Evolutionary conservation across 2,113 vertebrate genomes (phyloP).

Genomic region (Pangasianodon gigas): DNA sequence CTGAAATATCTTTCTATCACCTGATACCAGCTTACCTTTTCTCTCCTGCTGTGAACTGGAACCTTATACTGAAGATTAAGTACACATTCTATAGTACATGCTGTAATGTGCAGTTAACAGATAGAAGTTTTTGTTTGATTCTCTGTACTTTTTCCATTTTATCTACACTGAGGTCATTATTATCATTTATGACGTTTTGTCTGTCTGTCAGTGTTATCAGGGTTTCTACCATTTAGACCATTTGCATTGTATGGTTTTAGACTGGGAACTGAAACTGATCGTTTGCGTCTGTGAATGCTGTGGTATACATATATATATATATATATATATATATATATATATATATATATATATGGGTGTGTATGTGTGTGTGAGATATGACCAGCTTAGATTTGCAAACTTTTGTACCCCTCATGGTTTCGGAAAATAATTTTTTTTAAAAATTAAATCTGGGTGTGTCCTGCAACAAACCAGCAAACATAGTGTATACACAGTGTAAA

Average conservation of each 20-base stretch:
- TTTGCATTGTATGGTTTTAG: constrained; percentile 38
- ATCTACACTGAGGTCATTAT: background rate
- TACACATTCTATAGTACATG: constrained; percentile 20
- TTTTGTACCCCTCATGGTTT: background rate
- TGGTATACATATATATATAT: no score
- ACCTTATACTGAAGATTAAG: constrained; percentile 55
- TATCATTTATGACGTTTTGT: constrained; percentile 33
- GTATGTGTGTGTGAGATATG: background rate
- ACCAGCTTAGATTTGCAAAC: background rate
- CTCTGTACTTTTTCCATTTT: background rate
- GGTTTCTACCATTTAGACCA: background rate
- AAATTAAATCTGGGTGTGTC: background rate
- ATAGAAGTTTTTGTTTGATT: background rate
- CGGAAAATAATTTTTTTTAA: background rate
- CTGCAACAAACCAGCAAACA: background rate
- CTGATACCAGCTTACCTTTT: constrained; percentile 54
- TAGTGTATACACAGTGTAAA: background rate
- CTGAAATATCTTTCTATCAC: constrained; percentile 44
- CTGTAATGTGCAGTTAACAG: background rate
- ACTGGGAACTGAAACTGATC: constrained; percentile 11
- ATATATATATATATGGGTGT: no score
- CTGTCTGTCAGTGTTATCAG: constrained; percentile 23
- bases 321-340: no score
- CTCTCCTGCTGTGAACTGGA: constrained; percentile 42
- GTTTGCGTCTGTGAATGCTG: background rate